Evolutionary conservation across 2,888 invertebrate species (phyloP).

Genomic region (Drosophila maculinotata): DNA sequence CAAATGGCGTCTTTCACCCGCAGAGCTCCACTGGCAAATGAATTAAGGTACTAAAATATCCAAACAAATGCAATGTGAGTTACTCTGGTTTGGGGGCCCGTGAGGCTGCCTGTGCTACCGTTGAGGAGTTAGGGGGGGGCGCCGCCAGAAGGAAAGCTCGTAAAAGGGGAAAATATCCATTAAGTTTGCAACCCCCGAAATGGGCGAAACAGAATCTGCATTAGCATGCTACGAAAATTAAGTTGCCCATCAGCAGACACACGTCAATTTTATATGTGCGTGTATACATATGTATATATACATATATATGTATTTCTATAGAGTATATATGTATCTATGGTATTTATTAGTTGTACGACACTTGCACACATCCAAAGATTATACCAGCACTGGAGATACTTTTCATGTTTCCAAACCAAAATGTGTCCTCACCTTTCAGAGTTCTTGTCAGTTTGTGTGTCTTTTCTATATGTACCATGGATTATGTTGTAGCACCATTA

Average conservation of each 20-base stretch:
- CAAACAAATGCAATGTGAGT: slow-evolving; percentile 54
- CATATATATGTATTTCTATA: background rate
- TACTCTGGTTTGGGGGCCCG: slow-evolving; percentile 50
- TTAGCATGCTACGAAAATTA: slow-evolving; percentile 72
- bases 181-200: slow-evolving; percentile 72
- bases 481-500: too few species aligned
- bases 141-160: slow-evolving; percentile 53
- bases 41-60: slow-evolving; percentile 77
- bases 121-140: slow-evolving; percentile 16
- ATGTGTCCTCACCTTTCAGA: slow-evolving; percentile 6
- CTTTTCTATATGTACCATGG: too few species aligned
- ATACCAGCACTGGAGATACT: background rate
- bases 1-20: slow-evolving; percentile 69
- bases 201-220: slow-evolving; percentile 60
- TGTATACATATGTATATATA: slow-evolving; percentile 2
- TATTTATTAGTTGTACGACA: slow-evolving; percentile 32
- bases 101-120: slow-evolving; percentile 52
- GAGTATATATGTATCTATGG: slow-evolving; percentile 10
- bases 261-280: slow-evolving; percentile 42
- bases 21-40: slow-evolving; percentile 51
- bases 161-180: slow-evolving; percentile 66
- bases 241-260: slow-evolving; percentile 60
- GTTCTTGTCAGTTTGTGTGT: background rate
- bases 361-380: background rate
- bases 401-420: background rate